phyloP scores from a whole-genome alignment of 2,113 vertebrate species.

The Seriola aureovittata region DNA sequence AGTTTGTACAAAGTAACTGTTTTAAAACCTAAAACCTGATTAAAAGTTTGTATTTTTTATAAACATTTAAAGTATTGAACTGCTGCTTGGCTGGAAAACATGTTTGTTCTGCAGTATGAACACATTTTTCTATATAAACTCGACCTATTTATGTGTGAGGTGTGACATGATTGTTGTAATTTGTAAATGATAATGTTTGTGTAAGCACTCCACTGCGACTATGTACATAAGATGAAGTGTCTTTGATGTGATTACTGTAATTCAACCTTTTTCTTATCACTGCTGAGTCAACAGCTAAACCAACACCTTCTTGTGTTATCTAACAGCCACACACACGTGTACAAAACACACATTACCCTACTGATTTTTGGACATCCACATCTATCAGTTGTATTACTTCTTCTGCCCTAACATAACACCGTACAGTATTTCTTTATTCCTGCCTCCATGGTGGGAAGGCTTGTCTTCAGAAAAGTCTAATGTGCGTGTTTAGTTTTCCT shows the following conservation, averaged over 20 bases:
- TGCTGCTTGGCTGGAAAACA: constrained; percentile 2
- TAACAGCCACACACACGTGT: neutral
- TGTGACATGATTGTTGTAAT: constrained; percentile 16
- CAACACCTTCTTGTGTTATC: constrained; percentile 18
- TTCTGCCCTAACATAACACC: neutral
- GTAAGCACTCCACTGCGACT: constrained; percentile 3
- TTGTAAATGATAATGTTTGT: constrained; percentile 50
- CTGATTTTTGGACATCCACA: neutral
- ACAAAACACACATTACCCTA: neutral
- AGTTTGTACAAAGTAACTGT: constrained; percentile 19
- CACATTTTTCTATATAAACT: constrained; percentile 15
- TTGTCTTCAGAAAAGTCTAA: neutral
- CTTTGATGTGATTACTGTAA: constrained; percentile 14
- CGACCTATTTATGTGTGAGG: constrained; percentile 43
- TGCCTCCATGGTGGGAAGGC: neutral
- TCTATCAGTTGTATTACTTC: neutral
- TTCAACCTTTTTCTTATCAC: constrained; percentile 30
- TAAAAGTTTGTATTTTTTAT: constrained; percentile 16
- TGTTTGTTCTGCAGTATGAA: constrained; percentile 33
- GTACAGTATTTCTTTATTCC: constrained; percentile 1
- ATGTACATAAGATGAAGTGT: constrained; percentile 28
- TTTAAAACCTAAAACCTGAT: neutral
- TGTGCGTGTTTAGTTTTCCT: constrained; percentile 25
- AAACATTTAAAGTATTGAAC: constrained; percentile 2
- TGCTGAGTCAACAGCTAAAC: constrained; percentile 41